Conservation (phyloP, 2,888 invertebrate genomes). For the Norana najaformis region DNA sequence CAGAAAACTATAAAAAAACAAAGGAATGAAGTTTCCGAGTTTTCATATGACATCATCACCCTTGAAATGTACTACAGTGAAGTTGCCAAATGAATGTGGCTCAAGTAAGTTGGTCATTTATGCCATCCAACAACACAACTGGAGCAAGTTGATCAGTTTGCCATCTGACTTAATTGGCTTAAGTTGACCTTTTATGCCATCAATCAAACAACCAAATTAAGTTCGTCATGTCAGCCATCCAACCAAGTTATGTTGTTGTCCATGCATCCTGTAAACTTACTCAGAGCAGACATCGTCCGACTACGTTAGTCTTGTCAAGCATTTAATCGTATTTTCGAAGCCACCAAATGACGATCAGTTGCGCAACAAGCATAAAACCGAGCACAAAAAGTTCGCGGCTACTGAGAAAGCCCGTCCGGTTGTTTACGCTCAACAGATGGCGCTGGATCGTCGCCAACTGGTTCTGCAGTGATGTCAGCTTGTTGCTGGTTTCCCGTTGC, state of each 20-base stretch:
- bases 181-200: neutral
- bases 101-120: neutral
- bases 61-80: neutral
- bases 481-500: constrained; percentile 29
- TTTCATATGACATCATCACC: neutral
- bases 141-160: no score
- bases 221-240: neutral
- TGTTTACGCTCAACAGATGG: neutral
- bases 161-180: neutral
- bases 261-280: neutral
- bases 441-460: constrained; percentile 32
- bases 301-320: neutral
- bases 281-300: neutral
- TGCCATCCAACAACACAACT: neutral
- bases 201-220: neutral
- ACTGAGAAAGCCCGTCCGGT: neutral
- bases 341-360: constrained; percentile 21
- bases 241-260: neutral
- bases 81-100: neutral
- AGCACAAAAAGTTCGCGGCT: constrained; percentile 31
- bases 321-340: neutral
- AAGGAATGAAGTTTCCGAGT: neutral
- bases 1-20: neutral
- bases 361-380: constrained; percentile 24
- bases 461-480: constrained; percentile 33